Base-by-base conservation (phyloP, 2,888 invertebrate genomes). In the Lepetodrilus schrolli region DNA sequence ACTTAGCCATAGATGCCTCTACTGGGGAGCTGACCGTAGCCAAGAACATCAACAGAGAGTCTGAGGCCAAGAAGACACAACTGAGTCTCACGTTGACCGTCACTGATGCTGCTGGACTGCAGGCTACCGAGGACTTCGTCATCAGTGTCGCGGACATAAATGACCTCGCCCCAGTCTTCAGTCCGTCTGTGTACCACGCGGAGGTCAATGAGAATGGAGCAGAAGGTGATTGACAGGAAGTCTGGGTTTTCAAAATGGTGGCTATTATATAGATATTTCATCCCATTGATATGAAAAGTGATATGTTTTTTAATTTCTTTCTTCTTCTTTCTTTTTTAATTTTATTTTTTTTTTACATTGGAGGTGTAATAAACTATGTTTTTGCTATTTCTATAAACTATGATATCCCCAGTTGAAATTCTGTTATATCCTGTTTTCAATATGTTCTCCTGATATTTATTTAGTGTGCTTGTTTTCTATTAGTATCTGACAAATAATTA, bases 161-260 rank as follows among this genome's bases (percentile, higher is more conserved):
- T 30, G 68, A 68, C 30, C 26, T 17, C 47, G 21, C 68, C 13
- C 68, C 68, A 4, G 23, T 68, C 20, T 68, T 68, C 47, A 43
- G 23, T n/a, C 43, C 38, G 10, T 21, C 68, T 30, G n/a, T 38
- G 13, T 68, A 47, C 30, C 23, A 38, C n/a, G 47, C 21, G 0
- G 13, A 68, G n/a, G 47, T 68, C 13, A 47, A 20, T 0, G 68
- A 68, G 26, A 68, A 68, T 26, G 26, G 47, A 1, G 68, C 13
- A 4, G 26, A 13, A 23, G 68, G 68, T 68, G 23, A 58, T 43
- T 4, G 13, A 43, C 13, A 13, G 17, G 4, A 43, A 13, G 13
- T 4, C n/a, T 43, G 13, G 13, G 7, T 43, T 10, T n/a, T n/a
- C n/a, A n/a, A n/a, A n/a, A n/a, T n/a, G n/a, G n/a, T n/a, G n/a